These are phyloP conservation scores for Miniopterus natalensis DNA, from an alignment of 2,113 vertebrate genomes.

Conservation along the genomic window DNA sequence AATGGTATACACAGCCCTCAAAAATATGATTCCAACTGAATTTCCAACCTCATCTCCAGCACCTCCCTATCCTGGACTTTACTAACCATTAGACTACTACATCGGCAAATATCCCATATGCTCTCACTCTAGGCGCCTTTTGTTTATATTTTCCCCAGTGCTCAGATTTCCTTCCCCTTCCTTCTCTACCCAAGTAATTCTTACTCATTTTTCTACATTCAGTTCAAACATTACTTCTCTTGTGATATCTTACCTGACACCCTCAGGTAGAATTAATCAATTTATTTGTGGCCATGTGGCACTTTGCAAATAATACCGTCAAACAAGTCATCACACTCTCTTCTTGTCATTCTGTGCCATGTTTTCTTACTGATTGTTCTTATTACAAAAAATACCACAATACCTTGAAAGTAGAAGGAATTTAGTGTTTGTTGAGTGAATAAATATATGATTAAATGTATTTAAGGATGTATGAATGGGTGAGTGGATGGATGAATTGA, in stretches of 20 bases:
- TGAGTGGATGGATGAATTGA: not conserved
- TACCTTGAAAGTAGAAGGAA: not conserved
- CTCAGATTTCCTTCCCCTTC: not conserved
- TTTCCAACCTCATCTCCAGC: not conserved
- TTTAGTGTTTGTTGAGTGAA: not conserved
- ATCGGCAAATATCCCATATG: not conserved
- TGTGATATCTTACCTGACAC: not conserved
- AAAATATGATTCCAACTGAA: not conserved
- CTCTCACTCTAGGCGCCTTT: not conserved
- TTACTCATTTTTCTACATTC: not conserved
- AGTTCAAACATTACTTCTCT: not conserved
- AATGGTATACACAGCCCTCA: not conserved
- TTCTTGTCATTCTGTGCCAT: not conserved
- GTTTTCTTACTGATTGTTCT: constrained; percentile 3
- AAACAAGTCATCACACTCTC: not conserved
- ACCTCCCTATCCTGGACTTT: not conserved
- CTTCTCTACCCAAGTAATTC: not conserved
- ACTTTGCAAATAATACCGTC: not conserved
- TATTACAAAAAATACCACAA: not conserved
- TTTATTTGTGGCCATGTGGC: not conserved
- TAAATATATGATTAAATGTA: not conserved
- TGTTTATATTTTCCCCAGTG: not conserved
- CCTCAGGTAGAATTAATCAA: not conserved
- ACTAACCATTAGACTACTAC: not conserved
- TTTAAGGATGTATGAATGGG: not conserved